Percentiles rank a stretch among this genome's conserved stretches.
These are phyloP conservation scores for Theonella swinhoei DNA, from an alignment of 37 sponge, comb jelly and placozoan genomes.

Conservation along the genomic window DNA sequence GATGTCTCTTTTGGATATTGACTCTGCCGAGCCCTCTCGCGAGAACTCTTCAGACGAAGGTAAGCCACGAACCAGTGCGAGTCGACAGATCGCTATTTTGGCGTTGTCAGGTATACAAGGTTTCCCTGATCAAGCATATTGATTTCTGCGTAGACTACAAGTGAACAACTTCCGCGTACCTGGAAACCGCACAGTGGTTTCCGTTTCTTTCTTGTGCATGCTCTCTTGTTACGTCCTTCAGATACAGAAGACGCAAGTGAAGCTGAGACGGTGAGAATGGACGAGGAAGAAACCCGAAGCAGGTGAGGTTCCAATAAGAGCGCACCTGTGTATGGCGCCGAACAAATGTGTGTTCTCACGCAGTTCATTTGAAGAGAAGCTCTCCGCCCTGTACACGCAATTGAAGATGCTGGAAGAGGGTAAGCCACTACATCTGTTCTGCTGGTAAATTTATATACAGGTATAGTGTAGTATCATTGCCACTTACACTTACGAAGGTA, in stretches of 20 bases:
- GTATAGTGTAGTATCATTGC: not conserved
- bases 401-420: slow-evolving; percentile 60
- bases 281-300: slow-evolving; percentile 12
- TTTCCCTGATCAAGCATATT: too few species aligned
- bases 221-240: not conserved
- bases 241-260: slow-evolving; percentile 94
- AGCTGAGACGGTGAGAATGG: slow-evolving; percentile 57
- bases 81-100: too few species aligned
- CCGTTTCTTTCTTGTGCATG: too few species aligned
- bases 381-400: slow-evolving; percentile 40
- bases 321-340: not conserved
- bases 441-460: too few species aligned
- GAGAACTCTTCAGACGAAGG: slow-evolving; percentile 71
- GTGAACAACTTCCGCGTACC: too few species aligned
- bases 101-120: too few species aligned
- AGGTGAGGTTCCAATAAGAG: slow-evolving; percentile 20
- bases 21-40: slow-evolving; percentile 31
- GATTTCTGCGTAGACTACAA: too few species aligned
- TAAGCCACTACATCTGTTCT: slow-evolving; percentile 17
- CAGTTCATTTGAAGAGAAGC: slow-evolving; percentile 65
- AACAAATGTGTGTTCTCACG: not conserved
- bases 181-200: too few species aligned
- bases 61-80: not conserved
- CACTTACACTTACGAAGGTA: slow-evolving; percentile 7
- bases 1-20: slow-evolving; percentile 10